Percentiles rank a stretch among this genome's conserved stretches.
These are phyloP conservation scores for Sapajus apella DNA, from an alignment of 2,113 vertebrate genomes.

Conservation along the genomic window DNA sequence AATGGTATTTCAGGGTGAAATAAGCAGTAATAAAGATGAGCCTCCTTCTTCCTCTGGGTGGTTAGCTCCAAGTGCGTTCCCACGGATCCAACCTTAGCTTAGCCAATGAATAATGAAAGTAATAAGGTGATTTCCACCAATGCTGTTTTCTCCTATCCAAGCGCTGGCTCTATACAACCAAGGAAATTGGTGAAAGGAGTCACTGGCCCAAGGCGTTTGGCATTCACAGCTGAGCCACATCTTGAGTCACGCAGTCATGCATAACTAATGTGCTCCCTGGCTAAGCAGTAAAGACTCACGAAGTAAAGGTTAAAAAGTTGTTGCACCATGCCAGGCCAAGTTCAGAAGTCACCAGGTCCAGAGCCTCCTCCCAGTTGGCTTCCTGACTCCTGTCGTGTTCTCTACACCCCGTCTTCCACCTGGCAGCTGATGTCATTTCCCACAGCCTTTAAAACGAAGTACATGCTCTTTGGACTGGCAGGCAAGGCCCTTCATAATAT, in stretches of 20 bases:
- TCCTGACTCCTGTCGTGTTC: neutral
- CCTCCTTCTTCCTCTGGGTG: neutral
- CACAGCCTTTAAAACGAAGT: neutral
- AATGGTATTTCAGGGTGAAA: neutral
- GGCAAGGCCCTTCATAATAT: neutral
- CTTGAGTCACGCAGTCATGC: neutral
- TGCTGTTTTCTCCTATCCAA: neutral
- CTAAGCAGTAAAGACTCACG: slow-evolving; percentile 68
- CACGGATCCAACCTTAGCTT: neutral
- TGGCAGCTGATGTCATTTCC: neutral
- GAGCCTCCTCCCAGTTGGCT: neutral
- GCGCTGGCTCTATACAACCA: neutral
- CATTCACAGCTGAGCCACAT: neutral
- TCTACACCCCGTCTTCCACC: too few relatives aligned
- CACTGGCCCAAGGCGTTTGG: neutral
- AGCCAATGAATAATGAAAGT: neutral
- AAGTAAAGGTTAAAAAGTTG: slow-evolving; percentile 63
- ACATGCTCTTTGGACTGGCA: neutral
- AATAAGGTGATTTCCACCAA: neutral
- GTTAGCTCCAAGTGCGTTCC: neutral
- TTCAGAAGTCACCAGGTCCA: slow-evolving; percentile 40
- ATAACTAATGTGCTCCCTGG: slow-evolving; percentile 41
- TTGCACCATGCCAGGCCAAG: slow-evolving; percentile 66
- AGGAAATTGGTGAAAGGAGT: neutral
- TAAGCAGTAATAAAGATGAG: neutral